A percentile compares a stretch with the other conserved stretches of the same genome.
Conservation (phyloP, 2,888 invertebrate species). For the Aradus depressus region DNA sequence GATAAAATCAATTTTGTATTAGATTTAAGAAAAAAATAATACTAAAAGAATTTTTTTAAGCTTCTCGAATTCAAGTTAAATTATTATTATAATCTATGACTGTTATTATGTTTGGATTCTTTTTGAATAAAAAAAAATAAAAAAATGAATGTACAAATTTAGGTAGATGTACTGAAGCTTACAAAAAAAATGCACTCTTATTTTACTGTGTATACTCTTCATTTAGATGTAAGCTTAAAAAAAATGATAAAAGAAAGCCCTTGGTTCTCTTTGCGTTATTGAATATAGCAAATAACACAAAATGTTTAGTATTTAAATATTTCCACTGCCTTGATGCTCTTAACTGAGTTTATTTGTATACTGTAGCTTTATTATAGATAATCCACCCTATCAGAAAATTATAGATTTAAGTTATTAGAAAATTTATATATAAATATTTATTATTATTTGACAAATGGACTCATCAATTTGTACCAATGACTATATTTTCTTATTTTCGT, state of each 20-base stretch:
- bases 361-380: constrained; percentile 15
- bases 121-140: too few relatives aligned
- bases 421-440: too few relatives aligned
- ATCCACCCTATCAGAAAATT: not conserved
- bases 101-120: constrained; percentile 11
- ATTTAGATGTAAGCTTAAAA: constrained; percentile 1
- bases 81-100: constrained; percentile 11
- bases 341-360: constrained; percentile 14
- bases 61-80: not conserved
- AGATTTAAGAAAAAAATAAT: constrained; percentile 12
- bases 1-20: constrained; percentile 15
- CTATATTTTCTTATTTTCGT: too few relatives aligned
- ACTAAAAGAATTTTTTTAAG: constrained; percentile 4
- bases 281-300: constrained; percentile 1
- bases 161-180: constrained; percentile 10
- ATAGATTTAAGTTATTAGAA: constrained; percentile 4
- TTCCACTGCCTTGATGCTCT: constrained; percentile 15
- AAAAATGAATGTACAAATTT: constrained; percentile 18
- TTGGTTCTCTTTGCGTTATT: not conserved
- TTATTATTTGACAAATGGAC: too few relatives aligned
- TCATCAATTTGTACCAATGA: too few relatives aligned
- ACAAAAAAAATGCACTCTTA: constrained; percentile 14
- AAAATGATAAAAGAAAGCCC: too few relatives aligned
- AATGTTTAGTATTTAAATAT: constrained; percentile 12
- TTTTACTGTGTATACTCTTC: constrained; percentile 9